phyloP scores from a whole-genome alignment of 2,113 vertebrate genomes.

The Seriola rivoliana region DNA sequence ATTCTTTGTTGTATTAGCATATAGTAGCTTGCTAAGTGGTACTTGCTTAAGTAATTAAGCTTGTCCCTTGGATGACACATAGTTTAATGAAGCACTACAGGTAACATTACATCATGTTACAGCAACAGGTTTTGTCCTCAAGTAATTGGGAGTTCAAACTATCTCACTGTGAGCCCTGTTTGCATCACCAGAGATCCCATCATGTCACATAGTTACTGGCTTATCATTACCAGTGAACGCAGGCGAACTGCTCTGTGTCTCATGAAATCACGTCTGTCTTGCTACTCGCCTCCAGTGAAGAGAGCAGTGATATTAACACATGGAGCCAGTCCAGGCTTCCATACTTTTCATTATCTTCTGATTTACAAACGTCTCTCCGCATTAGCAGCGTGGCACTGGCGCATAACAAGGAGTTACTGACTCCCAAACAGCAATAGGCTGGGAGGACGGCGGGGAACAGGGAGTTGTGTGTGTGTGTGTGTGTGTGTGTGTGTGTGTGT shows the following conservation, averaged over 20 bases:
- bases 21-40: neutral
- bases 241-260: constrained; percentile 34
- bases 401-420: constrained; percentile 37
- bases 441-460: neutral
- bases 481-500: constrained; percentile 5
- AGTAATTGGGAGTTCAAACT: neutral
- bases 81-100: neutral
- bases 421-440: constrained; percentile 7
- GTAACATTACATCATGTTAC: neutral
- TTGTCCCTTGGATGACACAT: too few relatives aligned
- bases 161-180: constrained; percentile 9
- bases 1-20: neutral
- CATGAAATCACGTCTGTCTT: constrained; percentile 43
- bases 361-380: constrained; percentile 60
- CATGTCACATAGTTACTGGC: neutral
- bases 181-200: constrained; percentile 20
- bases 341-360: constrained; percentile 58
- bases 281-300: constrained; percentile 21
- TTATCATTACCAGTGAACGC: constrained; percentile 33
- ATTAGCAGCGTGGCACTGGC: constrained; percentile 29
- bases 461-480: constrained; percentile 1
- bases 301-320: constrained; percentile 26
- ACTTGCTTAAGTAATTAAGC: neutral
- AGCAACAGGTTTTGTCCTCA: neutral
- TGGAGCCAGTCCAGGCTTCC: constrained; percentile 16